These are phyloP conservation scores for Thyatira batis DNA, from an alignment of 2,888 invertebrate species.

Conservation along the genomic window DNA sequence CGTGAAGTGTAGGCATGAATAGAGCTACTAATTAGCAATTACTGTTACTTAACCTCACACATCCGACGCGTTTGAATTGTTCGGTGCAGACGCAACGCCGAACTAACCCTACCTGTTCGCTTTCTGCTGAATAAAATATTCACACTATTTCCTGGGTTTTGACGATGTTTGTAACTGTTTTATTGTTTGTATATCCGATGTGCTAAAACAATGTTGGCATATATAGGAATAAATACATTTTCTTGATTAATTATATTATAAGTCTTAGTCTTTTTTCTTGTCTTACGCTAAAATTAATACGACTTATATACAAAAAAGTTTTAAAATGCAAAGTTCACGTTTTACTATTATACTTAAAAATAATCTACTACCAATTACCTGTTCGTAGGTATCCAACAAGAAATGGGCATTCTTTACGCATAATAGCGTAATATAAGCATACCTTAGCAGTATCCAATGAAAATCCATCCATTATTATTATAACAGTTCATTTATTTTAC, in stretches of 20 bases:
- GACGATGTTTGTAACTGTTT: slow-evolving; percentile 27
- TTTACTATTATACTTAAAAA: too few relatives aligned
- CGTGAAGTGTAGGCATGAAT: slow-evolving; percentile 29
- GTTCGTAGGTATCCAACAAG: too few relatives aligned
- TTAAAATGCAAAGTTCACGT: too few relatives aligned
- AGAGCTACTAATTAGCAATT: slow-evolving; percentile 44
- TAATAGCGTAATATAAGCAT: too few relatives aligned
- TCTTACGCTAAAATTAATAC: not conserved
- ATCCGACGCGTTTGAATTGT: slow-evolving; percentile 36
- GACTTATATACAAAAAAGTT: too few relatives aligned
- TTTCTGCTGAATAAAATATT: slow-evolving; percentile 32
- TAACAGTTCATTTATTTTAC: slow-evolving; percentile 46
- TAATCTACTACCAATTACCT: too few relatives aligned
- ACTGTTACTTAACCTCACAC: slow-evolving; percentile 52
- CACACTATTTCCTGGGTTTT: slow-evolving; percentile 28
- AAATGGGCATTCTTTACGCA: too few relatives aligned
- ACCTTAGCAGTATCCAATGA: not conserved
- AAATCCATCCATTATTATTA: slow-evolving; percentile 37
- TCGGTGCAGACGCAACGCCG: slow-evolving; percentile 26
- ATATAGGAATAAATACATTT: too few relatives aligned
- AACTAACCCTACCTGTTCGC: slow-evolving; percentile 28
- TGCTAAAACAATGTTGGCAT: too few relatives aligned
- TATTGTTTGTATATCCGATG: slow-evolving; percentile 1
- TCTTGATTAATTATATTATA: not conserved
- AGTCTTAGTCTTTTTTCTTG: not conserved